A percentile compares a stretch with the other conserved stretches of the same genome.
These are phyloP conservation scores for Ecdyonurus torrentis DNA, from an alignment of 2,888 invertebrate genomes.

Conservation along the genomic window DNA sequence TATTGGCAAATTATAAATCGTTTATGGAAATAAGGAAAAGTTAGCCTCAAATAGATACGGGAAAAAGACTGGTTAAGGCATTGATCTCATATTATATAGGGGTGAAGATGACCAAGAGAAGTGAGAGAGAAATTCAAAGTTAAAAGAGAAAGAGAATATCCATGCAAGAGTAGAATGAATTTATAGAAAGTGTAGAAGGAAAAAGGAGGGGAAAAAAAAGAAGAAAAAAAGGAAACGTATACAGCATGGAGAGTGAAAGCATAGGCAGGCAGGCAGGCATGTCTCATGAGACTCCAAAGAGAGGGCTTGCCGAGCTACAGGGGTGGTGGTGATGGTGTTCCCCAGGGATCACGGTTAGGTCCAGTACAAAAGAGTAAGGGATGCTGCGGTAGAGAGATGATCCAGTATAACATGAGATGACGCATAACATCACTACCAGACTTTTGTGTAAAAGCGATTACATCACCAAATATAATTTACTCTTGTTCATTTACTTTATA, in stretches of 20 bases:
- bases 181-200: no score
- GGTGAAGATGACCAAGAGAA: background rate
- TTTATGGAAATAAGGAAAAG: slow-evolving; percentile 1
- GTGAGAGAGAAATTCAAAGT: background rate
- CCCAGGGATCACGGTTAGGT: background rate
- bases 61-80: no score
- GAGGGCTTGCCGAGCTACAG: no score
- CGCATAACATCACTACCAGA: no score
- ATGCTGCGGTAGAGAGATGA: background rate
- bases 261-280: no score
- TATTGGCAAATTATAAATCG: background rate
- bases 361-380: no score
- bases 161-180: no score
- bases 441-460: background rate
- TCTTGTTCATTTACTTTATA: background rate
- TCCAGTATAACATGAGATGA: background rate
- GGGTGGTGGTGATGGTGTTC: background rate
- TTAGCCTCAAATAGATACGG: no score
- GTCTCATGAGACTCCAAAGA: no score
- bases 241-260: no score
- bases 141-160: background rate
- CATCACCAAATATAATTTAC: background rate
- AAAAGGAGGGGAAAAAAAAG: no score
- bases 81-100: background rate
- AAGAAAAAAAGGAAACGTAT: no score